Evolutionary conservation across 2,797 vertebrate species (phyloP).

Genomic region (Ceryle rudis): DNA sequence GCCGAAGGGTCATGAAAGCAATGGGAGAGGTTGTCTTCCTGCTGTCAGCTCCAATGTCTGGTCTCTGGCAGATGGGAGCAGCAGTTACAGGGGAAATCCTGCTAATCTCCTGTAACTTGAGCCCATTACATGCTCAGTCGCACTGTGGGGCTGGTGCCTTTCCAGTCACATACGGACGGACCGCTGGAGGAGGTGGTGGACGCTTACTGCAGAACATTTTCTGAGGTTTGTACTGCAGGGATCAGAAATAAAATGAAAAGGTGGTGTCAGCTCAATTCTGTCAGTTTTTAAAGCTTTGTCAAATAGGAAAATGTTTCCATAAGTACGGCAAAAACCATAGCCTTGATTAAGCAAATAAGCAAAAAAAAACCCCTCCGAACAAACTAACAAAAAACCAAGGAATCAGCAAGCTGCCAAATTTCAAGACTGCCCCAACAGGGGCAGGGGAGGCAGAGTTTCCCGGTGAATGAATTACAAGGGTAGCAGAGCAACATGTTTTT

Average conservation of each 20-base stretch:
- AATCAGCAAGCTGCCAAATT: neutral
- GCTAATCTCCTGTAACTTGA: slow-evolving; percentile 71
- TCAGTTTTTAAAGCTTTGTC: neutral
- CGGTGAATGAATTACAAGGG: neutral
- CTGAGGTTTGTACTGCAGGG: neutral
- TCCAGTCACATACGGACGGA: neutral
- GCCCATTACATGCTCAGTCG: slow-evolving; percentile 62
- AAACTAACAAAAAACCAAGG: neutral
- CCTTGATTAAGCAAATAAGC: neutral
- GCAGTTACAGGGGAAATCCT: slow-evolving; percentile 72
- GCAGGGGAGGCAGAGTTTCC: neutral
- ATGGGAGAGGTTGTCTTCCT: slow-evolving; percentile 52
- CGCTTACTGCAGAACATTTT: neutral
- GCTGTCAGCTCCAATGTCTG: slow-evolving; percentile 68
- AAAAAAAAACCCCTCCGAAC: too few relatives aligned
- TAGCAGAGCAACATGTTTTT: neutral
- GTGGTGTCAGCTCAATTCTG: neutral
- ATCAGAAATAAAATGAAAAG: neutral
- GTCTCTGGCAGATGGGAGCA: slow-evolving; percentile 69
- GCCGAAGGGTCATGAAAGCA: slow-evolving; percentile 32
- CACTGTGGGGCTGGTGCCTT: slow-evolving; percentile 39
- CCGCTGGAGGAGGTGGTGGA: neutral
- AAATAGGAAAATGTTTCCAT: neutral
- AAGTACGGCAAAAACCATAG: neutral
- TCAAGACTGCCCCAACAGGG: neutral